These are phyloP conservation scores for Saccostrea glomerata DNA, from an alignment of 1,140 invertebrate species.

Conservation along the genomic window DNA sequence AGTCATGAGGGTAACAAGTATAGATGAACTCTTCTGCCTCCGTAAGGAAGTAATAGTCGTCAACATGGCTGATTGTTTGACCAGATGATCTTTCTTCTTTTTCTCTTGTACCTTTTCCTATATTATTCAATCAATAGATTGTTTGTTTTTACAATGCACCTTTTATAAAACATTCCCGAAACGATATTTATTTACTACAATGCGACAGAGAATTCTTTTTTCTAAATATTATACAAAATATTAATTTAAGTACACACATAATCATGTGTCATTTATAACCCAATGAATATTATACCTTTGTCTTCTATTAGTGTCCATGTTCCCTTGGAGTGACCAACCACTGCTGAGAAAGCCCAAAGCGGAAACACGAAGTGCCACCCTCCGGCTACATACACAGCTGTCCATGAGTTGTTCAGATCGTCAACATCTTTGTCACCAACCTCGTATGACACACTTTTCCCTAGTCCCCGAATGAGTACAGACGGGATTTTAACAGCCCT, in stretches of 20 bases:
- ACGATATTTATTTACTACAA: too few species aligned
- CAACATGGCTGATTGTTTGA: conserved; percentile 32
- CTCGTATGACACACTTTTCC: conserved; percentile 97
- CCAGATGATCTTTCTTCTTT: conserved; percentile 51
- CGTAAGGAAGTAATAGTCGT: conserved; percentile 73
- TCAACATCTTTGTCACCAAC: conserved; percentile 95
- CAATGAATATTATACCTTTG: conserved; percentile 38
- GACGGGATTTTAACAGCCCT: conserved; percentile 98
- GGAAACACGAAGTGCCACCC: conserved; percentile 68
- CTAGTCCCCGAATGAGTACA: conserved; percentile 98
- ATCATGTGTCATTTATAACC: too few species aligned
- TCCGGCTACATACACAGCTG: conserved; percentile 65
- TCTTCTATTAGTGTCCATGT: conserved; percentile 53
- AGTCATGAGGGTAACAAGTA: conserved; percentile 60
- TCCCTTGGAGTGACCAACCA: conserved; percentile 55
- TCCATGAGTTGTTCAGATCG: conserved; percentile 81
- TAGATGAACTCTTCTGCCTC: conserved; percentile 67
- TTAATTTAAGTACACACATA: too few species aligned
- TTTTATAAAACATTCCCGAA: too few species aligned
- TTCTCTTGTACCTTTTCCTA: conserved; percentile 51
- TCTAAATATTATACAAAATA: too few species aligned
- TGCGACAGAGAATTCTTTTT: too few species aligned
- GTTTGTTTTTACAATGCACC: not conserved
- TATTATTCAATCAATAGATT: not conserved
- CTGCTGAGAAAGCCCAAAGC: conserved; percentile 61